Evolutionary conservation across 2,113 vertebrate genomes (phyloP).

Genomic region (Sinocyclocheilus maitianheensis): DNA sequence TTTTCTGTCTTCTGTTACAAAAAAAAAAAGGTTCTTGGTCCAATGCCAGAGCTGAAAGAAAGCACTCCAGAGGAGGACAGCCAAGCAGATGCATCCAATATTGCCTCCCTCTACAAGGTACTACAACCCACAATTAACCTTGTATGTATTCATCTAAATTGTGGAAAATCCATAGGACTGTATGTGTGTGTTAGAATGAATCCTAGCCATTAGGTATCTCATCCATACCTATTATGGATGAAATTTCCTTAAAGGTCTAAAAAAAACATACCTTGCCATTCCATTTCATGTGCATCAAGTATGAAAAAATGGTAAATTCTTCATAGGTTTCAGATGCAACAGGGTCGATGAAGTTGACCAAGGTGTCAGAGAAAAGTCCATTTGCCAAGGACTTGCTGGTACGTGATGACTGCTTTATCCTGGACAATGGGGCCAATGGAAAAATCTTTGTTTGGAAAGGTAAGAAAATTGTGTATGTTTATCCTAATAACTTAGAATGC

Average conservation of each 20-base stretch:
- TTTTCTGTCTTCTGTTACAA: neutral
- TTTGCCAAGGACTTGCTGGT: conserved; percentile 80
- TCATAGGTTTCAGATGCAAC: conserved; percentile 84
- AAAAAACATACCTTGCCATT: neutral
- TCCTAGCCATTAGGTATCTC: neutral
- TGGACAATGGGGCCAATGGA: conserved; percentile 82
- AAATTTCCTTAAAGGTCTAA: too few relatives aligned
- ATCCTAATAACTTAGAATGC: neutral
- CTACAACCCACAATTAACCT: neutral
- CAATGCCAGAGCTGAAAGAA: conserved; percentile 79
- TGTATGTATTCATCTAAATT: neutral
- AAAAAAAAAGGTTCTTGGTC: conserved; percentile 79
- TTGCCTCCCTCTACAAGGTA: conserved; percentile 84
- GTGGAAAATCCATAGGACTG: neutral
- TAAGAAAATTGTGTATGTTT: conserved; percentile 58
- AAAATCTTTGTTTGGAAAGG: conserved; percentile 92
- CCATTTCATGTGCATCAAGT: neutral
- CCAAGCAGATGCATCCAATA: conserved; percentile 78
- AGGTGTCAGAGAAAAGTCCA: conserved; percentile 79
- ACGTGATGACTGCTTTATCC: conserved; percentile 88
- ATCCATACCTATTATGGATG: neutral
- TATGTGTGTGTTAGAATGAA: neutral
- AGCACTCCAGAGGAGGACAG: conserved; percentile 85
- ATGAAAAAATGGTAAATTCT: neutral
- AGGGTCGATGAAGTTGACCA: conserved; percentile 81